Evolutionary conservation across 2,113 vertebrate species (phyloP), one percentile per base, ranked within the genome.

Genomic region (Strix uralensis): DNA sequence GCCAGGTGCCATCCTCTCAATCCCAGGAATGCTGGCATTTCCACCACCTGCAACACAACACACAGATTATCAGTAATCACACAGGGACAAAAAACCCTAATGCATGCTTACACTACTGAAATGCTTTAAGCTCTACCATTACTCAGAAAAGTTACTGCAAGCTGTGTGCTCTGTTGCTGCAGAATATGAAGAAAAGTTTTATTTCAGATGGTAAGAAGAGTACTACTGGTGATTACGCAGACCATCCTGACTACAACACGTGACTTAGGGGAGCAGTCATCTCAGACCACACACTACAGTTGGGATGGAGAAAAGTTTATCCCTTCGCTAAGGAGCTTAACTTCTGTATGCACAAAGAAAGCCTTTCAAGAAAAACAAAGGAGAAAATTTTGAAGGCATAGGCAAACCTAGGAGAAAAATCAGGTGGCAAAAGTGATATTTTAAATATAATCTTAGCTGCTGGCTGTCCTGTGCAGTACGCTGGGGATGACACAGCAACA

Each of bases 1-100:
- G 81, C 99, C 99, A 5, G 99, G 98, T 38, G 98, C 98, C 98
- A 98, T 98, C 74, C 98, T 92, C 89, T 98, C 98, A 7, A 98
- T 98, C 5, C 98, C 97, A 5, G 98, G 98, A 29, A 98, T 97
- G 61, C 97, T 98, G 97, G 98, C 98, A 65, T 97, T 98, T 1
- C 97, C 98, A 54, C 97, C 98, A 94, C 98, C 98, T 98, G 92
- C 11, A 97, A 98, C 4, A 61, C 81, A 96, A 77, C 83, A 81
- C 30, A 95, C 14, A 65, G 16, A 26, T n/a, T 1, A 14, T 90
- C 49, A 75, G 65, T 13, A 6, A 15, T 27, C 1, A 40, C 1
- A 32, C 5, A 11, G 10, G 22, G 27, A 34, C 11, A 7, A 29
- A 34, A 30, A 46, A 25, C 42, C 9, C 19, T 34, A 67, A 42